phyloP scores from a whole-genome alignment of 2,888 invertebrate genomes.

The Hirtodrosophila duncani region DNA sequence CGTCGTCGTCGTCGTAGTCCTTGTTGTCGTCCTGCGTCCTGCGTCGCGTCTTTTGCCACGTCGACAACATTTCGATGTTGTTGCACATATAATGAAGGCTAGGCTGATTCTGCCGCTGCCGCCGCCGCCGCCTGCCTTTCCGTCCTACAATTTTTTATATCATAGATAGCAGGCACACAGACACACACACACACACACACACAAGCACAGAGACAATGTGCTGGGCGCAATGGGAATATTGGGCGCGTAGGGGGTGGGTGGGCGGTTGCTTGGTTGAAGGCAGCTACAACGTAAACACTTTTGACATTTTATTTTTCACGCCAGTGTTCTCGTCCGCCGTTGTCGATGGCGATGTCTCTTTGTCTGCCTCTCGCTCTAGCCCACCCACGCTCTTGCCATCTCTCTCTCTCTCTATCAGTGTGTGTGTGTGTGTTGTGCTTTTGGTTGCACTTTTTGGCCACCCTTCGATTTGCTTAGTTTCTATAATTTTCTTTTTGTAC shows the following conservation, averaged over 20 bases:
- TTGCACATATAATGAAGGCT: constrained; percentile 69
- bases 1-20: too few species aligned
- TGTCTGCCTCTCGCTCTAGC: neutral
- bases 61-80: constrained; percentile 70
- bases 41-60: constrained; percentile 65
- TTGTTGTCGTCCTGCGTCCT: constrained; percentile 15
- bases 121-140: constrained; percentile 30
- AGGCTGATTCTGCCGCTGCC: constrained; percentile 20
- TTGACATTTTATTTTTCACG: constrained; percentile 70
- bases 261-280: too few species aligned
- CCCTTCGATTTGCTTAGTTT: constrained; percentile 3
- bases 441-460: constrained; percentile 20
- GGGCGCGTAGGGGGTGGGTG: neutral
- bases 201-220: constrained; percentile 15
- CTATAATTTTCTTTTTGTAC: constrained; percentile 20
- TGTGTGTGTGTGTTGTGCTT: constrained; percentile 26
- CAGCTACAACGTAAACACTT: constrained; percentile 62
- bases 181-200: constrained; percentile 19
- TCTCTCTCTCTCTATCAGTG: constrained; percentile 12
- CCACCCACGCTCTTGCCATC: too few species aligned
- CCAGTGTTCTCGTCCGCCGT: constrained; percentile 48
- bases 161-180: constrained; percentile 45
- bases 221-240: neutral
- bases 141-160: constrained; percentile 56
- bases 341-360: constrained; percentile 15